phyloP scores from a whole-genome alignment of 2,888 invertebrate genomes.

The Drosophila eohydei region DNA sequence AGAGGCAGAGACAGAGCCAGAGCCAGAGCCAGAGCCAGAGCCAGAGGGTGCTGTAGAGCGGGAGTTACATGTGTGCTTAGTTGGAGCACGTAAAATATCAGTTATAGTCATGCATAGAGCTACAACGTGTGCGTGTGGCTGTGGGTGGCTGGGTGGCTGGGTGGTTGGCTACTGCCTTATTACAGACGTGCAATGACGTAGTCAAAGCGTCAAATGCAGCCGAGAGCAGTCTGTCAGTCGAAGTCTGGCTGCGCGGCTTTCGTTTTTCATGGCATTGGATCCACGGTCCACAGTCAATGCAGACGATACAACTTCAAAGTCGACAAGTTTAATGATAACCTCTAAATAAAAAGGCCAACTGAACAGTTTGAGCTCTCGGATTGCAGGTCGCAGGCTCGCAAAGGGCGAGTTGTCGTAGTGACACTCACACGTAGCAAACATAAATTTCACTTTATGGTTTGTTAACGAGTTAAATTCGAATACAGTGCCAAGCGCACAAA shows the following conservation, averaged over 20 bases:
- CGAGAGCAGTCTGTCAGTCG: conserved; percentile 32
- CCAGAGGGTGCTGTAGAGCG: neutral
- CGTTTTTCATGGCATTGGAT: conserved; percentile 65
- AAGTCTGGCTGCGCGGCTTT: conserved; percentile 51
- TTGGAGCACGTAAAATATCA: conserved; percentile 75
- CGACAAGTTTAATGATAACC: conserved; percentile 72
- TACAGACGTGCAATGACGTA: conserved; percentile 73
- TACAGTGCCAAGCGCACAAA: conserved; percentile 68
- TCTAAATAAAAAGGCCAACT: conserved; percentile 57
- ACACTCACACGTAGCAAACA: conserved; percentile 71
- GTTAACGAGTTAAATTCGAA: conserved; percentile 78
- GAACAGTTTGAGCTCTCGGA: conserved; percentile 51
- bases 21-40: neutral
- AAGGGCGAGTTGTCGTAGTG: conserved; percentile 11
- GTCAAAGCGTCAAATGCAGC: conserved; percentile 76
- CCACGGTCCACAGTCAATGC: neutral
- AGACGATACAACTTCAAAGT: conserved; percentile 58
- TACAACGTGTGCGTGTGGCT: neutral
- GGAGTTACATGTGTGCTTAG: conserved; percentile 37
- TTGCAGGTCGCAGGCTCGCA: conserved; percentile 30
- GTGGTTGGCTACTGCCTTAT: neutral
- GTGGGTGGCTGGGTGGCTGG: neutral
- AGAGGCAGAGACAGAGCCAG: neutral
- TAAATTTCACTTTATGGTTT: conserved; percentile 78
- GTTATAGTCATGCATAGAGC: conserved; percentile 68